phyloP scores from a whole-genome alignment of 2,797 vertebrate genomes.

The Phrynocephalus guinanensis region DNA sequence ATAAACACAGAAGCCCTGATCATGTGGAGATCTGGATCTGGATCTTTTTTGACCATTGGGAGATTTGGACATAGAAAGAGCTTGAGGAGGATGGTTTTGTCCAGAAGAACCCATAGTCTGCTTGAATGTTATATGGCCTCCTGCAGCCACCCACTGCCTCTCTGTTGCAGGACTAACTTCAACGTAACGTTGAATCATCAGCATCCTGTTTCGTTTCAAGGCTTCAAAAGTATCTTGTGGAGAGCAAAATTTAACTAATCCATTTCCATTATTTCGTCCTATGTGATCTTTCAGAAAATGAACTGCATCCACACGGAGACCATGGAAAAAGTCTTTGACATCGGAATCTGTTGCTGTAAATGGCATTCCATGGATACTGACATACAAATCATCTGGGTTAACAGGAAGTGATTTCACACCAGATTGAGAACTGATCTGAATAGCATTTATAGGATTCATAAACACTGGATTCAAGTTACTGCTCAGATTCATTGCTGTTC shows the following conservation, averaged over 20 bases:
- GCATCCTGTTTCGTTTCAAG: constrained; percentile 91
- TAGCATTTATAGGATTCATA: constrained; percentile 88
- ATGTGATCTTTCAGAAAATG: constrained; percentile 90
- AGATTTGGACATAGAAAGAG: constrained; percentile 79
- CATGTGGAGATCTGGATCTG: constrained; percentile 94
- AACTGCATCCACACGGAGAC: constrained; percentile 89
- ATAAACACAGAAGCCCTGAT: constrained; percentile 94
- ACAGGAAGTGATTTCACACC: constrained; percentile 89
- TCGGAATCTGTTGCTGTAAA: constrained; percentile 92
- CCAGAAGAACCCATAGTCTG: constrained; percentile 81
- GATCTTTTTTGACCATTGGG: constrained; percentile 85
- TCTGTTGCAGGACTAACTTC: constrained; percentile 94
- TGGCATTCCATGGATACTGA: constrained; percentile 94
- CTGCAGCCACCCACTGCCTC: constrained; percentile 90
- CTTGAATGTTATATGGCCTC: constrained; percentile 83
- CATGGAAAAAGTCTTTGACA: constrained; percentile 94
- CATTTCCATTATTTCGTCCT: constrained; percentile 92
- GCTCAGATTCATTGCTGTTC: constrained; percentile 86
- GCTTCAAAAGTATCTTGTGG: constrained; percentile 97
- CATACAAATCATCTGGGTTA: constrained; percentile 91
- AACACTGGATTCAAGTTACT: constrained; percentile 91
- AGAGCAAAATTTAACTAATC: constrained; percentile 93
- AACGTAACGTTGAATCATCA: constrained; percentile 96
- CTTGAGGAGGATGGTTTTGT: constrained; percentile 79
- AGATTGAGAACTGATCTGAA: constrained; percentile 90